Evolutionary conservation across 2,113 vertebrate species (phyloP).

Genomic region (Procavia capensis): DNA sequence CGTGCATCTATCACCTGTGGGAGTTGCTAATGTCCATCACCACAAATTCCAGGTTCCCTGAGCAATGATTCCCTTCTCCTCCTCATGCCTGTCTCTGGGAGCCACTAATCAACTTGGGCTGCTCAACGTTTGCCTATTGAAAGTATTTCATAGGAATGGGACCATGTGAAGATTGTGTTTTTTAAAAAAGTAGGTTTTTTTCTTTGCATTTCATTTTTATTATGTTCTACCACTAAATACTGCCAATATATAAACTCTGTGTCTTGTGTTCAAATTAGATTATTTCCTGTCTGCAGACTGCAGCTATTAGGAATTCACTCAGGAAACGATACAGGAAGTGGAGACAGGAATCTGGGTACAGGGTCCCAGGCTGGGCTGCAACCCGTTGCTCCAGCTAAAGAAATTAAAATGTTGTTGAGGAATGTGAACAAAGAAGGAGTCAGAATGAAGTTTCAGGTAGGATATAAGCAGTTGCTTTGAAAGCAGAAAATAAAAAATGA

Average conservation of each 20-base stretch:
- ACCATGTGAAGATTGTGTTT: background rate
- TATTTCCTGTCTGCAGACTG: background rate
- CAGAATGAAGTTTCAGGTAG: background rate
- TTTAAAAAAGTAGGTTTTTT: background rate
- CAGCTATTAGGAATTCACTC: background rate
- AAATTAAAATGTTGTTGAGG: background rate
- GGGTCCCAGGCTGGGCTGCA: background rate
- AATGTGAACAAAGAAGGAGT: background rate
- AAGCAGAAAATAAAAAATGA: background rate
- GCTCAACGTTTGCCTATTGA: background rate
- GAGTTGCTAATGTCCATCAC: background rate
- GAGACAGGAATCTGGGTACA: background rate
- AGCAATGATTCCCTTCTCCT: background rate
- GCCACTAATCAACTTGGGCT: background rate
- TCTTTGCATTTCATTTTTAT: background rate
- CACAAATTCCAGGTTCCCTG: background rate
- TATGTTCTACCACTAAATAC: background rate
- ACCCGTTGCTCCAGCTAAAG: background rate
- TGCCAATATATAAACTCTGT: background rate
- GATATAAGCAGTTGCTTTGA: background rate
- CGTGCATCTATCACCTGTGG: background rate
- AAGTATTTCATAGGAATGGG: background rate
- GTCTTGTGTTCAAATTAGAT: background rate
- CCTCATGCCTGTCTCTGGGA: background rate
- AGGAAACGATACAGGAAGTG: background rate